Conservation (phyloP, 2,888 invertebrate species). For the Catocala nupta region DNA sequence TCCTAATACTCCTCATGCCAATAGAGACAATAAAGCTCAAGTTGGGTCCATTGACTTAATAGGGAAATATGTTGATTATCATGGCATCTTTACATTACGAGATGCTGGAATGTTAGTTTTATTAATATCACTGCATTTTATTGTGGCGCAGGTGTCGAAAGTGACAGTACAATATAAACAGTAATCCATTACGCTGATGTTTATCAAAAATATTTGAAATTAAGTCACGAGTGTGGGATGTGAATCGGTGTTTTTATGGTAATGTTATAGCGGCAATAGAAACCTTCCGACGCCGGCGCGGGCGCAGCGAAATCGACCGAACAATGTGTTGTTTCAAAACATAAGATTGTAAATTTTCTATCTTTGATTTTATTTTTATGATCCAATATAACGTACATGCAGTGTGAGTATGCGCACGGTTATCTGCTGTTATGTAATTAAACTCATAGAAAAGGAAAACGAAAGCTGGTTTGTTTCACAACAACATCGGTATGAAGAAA, state of each 20-base stretch:
- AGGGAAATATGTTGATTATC: conserved; percentile 62
- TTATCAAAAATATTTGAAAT: conserved; percentile 75
- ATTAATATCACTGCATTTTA: conserved; percentile 60
- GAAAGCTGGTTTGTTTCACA: conserved; percentile 39
- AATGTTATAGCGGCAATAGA: conserved; percentile 73
- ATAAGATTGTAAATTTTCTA: conserved; percentile 61
- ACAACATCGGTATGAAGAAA: conserved; percentile 26
- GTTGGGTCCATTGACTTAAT: conserved; percentile 55
- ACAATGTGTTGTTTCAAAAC: conserved; percentile 69
- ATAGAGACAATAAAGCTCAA: conserved; percentile 61
- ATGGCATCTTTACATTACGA: conserved; percentile 62
- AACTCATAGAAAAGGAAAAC: conserved; percentile 29
- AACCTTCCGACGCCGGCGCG: conserved; percentile 49
- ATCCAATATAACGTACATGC: conserved; percentile 29
- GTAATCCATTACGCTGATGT: conserved; percentile 65
- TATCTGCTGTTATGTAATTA: conserved; percentile 30
- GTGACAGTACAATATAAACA: conserved; percentile 59
- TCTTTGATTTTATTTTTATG: conserved; percentile 52
- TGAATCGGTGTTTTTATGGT: conserved; percentile 72
- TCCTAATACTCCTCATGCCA: conserved; percentile 54
- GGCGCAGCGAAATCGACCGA: conserved; percentile 63
- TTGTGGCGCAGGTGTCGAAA: conserved; percentile 59
- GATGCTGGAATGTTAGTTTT: conserved; percentile 64
- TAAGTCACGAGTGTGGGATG: conserved; percentile 74
- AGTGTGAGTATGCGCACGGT: conserved; percentile 10